phyloP scores from a whole-genome alignment of 2,797 vertebrate genomes.

The Carapus acus region DNA sequence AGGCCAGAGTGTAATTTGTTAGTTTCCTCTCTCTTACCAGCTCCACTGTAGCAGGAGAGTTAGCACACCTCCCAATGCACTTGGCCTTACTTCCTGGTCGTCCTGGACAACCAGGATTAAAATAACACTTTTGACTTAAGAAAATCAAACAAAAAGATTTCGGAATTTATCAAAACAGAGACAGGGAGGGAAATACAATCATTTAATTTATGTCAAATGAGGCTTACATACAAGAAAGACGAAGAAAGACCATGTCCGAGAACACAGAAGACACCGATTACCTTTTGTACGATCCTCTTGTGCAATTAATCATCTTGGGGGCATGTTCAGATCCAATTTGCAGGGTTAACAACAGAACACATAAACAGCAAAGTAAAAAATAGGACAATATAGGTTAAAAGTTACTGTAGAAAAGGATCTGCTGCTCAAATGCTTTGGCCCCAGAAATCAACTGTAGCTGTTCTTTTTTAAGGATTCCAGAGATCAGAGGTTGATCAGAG shows the following conservation, averaged over 20 bases:
- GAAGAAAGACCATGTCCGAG: slow-evolving; percentile 87
- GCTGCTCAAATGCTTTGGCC: background rate
- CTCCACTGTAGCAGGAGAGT: no score
- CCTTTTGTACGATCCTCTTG: slow-evolving; percentile 75
- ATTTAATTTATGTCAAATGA: slow-evolving; percentile 95
- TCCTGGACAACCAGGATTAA: no score
- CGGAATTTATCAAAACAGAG: no score
- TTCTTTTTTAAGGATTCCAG: background rate
- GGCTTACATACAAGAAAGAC: slow-evolving; percentile 92
- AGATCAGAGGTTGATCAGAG: background rate
- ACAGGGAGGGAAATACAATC: slow-evolving; percentile 83
- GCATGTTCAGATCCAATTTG: slow-evolving; percentile 25
- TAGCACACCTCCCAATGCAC: no score
- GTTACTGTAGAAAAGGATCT: background rate
- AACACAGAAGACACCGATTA: slow-evolving; percentile 90
- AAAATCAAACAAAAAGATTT: no score
- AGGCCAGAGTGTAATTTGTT: no score
- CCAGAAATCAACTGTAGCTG: background rate
- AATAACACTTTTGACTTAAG: no score
- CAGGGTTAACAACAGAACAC: background rate
- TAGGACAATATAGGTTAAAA: background rate
- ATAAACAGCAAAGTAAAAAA: background rate
- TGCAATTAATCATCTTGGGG: slow-evolving; percentile 77
- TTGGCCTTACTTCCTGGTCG: no score
- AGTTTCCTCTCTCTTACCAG: no score